Percentiles rank a stretch among this genome's conserved stretches.
phyloP scores from a whole-genome alignment of 2,797 vertebrate species.

The Typhlichthys subterraneus region DNA sequence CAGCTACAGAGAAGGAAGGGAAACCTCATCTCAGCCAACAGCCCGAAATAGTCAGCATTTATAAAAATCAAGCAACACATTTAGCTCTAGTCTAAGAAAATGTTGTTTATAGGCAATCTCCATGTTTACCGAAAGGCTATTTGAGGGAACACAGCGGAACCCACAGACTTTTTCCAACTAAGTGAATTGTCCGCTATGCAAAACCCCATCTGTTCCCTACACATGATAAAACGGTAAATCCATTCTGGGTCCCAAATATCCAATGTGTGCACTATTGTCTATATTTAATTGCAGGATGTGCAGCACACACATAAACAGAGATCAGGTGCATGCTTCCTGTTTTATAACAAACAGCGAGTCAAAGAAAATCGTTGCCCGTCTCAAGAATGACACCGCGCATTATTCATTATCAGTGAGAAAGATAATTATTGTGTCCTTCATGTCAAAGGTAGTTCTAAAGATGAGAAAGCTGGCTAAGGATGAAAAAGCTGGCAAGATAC shows the following conservation, averaged over 20 bases:
- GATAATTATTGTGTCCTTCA: no score
- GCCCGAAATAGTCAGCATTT: constrained; percentile 62
- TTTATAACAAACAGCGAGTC: constrained; percentile 44
- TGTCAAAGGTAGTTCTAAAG: no score
- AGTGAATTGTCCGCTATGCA: constrained; percentile 60
- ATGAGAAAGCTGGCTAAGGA: no score
- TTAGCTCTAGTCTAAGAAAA: constrained; percentile 66
- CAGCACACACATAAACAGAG: constrained; percentile 28
- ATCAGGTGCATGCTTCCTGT: constrained; percentile 40
- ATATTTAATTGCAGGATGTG: constrained; percentile 53
- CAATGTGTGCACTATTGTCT: constrained; percentile 32
- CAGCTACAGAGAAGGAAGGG: constrained; percentile 63
- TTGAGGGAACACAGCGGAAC: constrained; percentile 40
- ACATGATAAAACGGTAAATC: constrained; percentile 23
- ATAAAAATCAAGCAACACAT: constrained; percentile 55
- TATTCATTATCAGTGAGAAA: no score
- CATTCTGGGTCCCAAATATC: constrained; percentile 47
- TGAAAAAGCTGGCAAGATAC: no score
- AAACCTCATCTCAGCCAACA: constrained; percentile 62
- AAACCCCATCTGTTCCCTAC: constrained; percentile 37
- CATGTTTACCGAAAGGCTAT: constrained; percentile 66
- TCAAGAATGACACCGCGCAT: constrained; percentile 39
- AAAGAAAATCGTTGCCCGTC: constrained; percentile 51
- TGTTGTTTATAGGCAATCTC: constrained; percentile 56
- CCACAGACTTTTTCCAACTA: constrained; percentile 53